Base-by-base conservation (phyloP, 2,113 vertebrate genomes). In the Oreocharis arfaki region DNA sequence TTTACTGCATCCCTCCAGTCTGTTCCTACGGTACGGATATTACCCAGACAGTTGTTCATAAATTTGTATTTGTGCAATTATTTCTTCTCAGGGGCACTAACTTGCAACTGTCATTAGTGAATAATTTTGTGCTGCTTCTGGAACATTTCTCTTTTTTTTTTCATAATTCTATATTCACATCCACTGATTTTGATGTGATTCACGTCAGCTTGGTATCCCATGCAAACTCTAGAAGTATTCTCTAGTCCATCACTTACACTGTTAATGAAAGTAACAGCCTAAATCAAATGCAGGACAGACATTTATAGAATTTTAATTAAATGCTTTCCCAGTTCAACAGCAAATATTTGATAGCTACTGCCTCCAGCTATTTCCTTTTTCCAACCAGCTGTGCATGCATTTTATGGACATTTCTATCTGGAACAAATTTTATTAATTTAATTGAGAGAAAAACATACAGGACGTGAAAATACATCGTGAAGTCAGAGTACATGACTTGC, bases 301-400 rank as follows among this genome's bases (percentile, higher is more conserved):
- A 86, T 57, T 44, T 64, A 76, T 0, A 77, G 91, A 80, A 77
- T 86, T 92, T 88, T 94, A 80, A 90, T 92, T 64, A 88, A 92
- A 56, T 2, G 3, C 10, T 86, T 95, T 88, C 41, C 21, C n/a
- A 76, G 32, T 86, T 88, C 46, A 92, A 60, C 41, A 76, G 55
- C 73, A 81, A 87, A 65, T 74, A 87, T 53, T 87, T 80, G 24
- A 87, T 28, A 91, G 57, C 63, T 92, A 39, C 24, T 80, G 89
- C 89, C 86, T 90, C 46, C 55, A 77, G 95, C 79, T 95, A 80
- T 89, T 80, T 86, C 13, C 50, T 74, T 93, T 90, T 90, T 64
- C 35, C 37, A 86, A 53, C 28, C 41, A 92, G 44, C 26, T 88
- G 59, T 85, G 53, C n/a, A 61, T 70, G 52, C 9, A 59, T 69